Conservation (phyloP, 1,140 invertebrate genomes). For the honey bee (Apis mellifera) region DNA sequence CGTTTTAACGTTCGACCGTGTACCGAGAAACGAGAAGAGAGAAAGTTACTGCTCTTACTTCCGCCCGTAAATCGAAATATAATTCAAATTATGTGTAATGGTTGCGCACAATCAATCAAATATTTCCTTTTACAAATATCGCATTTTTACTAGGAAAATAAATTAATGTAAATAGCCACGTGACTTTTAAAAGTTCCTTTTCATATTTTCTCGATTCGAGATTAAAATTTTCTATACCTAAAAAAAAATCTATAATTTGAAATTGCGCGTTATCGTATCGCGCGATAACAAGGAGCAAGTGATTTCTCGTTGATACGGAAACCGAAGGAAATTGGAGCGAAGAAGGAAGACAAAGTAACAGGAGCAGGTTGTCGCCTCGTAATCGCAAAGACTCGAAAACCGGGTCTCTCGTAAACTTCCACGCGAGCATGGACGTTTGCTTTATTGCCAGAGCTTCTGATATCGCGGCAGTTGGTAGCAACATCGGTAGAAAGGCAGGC, state of each 20-base stretch:
- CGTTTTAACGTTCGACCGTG: conserved; percentile 44
- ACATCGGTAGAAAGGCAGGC: conserved; percentile 76
- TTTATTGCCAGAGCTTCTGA: conserved; percentile 76
- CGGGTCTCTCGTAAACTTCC: conserved; percentile 62
- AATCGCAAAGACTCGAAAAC: conserved; percentile 65
- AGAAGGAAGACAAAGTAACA: conserved; percentile 31
- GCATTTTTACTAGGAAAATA: too few species aligned
- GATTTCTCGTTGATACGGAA: not conserved
- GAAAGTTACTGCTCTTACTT: not conserved
- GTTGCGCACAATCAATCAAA: too few species aligned
- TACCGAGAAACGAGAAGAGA: conserved; percentile 4
- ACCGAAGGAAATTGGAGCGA: not conserved
- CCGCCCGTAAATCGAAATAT: too few species aligned
- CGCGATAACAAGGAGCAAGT: not conserved
- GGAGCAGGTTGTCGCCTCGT: conserved; percentile 64
- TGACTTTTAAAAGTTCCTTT: too few species aligned
- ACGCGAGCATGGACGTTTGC: conserved; percentile 70
- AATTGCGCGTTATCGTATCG: not conserved
- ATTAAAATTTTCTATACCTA: too few species aligned
- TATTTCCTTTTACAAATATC: too few species aligned
- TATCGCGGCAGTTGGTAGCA: conserved; percentile 73
- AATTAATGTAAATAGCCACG: too few species aligned
- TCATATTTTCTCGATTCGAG: too few species aligned
- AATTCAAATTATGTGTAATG: not conserved
- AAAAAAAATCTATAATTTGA: not conserved